A percentile compares a stretch with the other conserved stretches of the same genome.
phyloP scores from a whole-genome alignment of 2,113 vertebrate species.

The Meriones unguiculatus region DNA sequence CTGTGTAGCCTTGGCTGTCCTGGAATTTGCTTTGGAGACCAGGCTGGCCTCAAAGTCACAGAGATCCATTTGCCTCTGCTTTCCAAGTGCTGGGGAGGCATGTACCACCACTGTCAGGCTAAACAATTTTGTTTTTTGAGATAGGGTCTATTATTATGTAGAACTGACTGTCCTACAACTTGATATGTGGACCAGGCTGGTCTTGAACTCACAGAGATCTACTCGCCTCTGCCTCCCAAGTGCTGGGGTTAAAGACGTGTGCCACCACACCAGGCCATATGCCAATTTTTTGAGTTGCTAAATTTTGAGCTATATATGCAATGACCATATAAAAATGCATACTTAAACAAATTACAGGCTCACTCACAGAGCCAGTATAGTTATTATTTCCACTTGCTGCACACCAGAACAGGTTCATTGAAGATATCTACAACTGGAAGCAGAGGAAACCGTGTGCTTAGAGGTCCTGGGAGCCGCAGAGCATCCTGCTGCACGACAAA shows the following conservation, averaged over 20 bases:
- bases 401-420: background rate
- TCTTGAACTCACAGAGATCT: no score
- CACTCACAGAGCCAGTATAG: background rate
- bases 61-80: background rate
- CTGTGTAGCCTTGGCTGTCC: background rate
- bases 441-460: background rate
- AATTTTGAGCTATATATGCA: background rate
- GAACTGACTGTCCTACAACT: no score
- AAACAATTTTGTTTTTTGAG: no score
- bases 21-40: background rate
- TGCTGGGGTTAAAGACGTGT: background rate
- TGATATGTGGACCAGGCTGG: no score
- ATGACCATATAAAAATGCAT: background rate
- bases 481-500: background rate
- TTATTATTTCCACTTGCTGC: background rate
- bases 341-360: background rate
- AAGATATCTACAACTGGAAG: background rate
- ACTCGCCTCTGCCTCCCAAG: background rate
- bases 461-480: background rate
- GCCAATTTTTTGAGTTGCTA: slow-evolving; percentile 36
- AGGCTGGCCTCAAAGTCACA: background rate
- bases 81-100: background rate
- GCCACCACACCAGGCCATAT: background rate
- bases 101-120: no score
- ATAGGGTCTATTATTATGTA: no score